Conservation (phyloP, 2,113 vertebrate genomes). For the Cyanocitta stelleri region DNA sequence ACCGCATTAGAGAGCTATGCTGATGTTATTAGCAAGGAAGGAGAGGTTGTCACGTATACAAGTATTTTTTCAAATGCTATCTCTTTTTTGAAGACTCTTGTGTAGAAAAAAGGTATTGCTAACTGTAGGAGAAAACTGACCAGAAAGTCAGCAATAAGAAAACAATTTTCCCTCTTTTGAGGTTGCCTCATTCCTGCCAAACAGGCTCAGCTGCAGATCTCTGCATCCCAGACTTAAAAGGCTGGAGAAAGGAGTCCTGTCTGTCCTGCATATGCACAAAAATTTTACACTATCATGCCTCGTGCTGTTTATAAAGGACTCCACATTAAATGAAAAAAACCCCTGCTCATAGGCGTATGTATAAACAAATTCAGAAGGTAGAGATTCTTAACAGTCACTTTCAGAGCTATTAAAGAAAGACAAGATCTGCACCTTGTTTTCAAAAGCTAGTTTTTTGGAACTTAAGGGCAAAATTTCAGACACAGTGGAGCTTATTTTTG, state of each 20-base stretch:
- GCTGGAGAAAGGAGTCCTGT: not conserved
- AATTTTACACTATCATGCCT: not conserved
- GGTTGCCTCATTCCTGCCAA: not conserved
- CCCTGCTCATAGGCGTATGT: not conserved
- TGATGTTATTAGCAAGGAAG: not conserved
- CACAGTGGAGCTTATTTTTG: not conserved
- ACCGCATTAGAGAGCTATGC: not conserved
- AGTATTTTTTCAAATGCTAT: not conserved
- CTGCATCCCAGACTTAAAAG: not conserved
- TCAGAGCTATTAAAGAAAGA: not conserved
- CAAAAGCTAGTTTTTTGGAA: not conserved
- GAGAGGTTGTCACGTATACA: not conserved
- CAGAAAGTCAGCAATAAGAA: not conserved
- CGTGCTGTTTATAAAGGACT: not conserved
- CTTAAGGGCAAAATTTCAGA: not conserved
- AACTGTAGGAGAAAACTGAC: not conserved
- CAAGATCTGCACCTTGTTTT: not conserved
- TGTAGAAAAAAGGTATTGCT: not conserved
- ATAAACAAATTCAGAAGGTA: not conserved
- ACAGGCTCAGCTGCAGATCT: not conserved
- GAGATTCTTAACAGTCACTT: not conserved
- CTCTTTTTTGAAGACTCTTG: not conserved
- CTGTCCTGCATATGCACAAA: not conserved
- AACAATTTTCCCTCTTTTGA: not conserved
- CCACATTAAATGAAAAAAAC: not conserved